Conservation (phyloP, 2,888 invertebrate species). For the Ectropis crepuscularia region DNA sequence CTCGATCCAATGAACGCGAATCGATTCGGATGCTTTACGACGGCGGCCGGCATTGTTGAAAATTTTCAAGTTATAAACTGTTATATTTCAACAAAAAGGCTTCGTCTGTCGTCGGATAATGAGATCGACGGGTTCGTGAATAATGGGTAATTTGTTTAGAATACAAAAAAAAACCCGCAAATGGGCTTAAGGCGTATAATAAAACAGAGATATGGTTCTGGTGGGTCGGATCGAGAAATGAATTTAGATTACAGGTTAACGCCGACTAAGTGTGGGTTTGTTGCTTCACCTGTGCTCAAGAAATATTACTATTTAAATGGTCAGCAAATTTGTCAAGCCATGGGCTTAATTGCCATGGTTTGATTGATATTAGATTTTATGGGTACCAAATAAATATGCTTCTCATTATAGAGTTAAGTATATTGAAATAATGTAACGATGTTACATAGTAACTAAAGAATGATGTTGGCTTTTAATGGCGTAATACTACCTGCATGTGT, state of each 20-base stretch:
- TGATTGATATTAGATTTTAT: no score
- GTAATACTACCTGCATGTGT: no score
- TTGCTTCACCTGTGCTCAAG: constrained; percentile 74
- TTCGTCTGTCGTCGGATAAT: constrained; percentile 71
- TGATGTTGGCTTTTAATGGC: no score
- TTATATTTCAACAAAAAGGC: constrained; percentile 48
- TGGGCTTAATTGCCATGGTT: no score
- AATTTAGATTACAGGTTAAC: constrained; percentile 85
- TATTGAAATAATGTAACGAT: no score
- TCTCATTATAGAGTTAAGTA: no score
- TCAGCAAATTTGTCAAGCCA: no score
- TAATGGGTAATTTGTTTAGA: constrained; percentile 82
- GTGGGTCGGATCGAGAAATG: constrained; percentile 84
- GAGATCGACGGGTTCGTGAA: constrained; percentile 74
- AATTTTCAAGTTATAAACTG: constrained; percentile 53
- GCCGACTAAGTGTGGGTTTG: constrained; percentile 83
- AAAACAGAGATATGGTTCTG: constrained; percentile 80
- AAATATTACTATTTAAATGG: no score
- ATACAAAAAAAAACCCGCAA: constrained; percentile 81
- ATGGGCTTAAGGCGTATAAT: constrained; percentile 81
- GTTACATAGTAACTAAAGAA: no score
- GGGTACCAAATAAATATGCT: no score
- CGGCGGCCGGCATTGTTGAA: constrained; percentile 56
- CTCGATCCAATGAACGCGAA: constrained; percentile 72
- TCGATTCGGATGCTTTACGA: constrained; percentile 68